phyloP scores from a whole-genome alignment of 2,113 vertebrate genomes.

The Macaca nemestrina region DNA sequence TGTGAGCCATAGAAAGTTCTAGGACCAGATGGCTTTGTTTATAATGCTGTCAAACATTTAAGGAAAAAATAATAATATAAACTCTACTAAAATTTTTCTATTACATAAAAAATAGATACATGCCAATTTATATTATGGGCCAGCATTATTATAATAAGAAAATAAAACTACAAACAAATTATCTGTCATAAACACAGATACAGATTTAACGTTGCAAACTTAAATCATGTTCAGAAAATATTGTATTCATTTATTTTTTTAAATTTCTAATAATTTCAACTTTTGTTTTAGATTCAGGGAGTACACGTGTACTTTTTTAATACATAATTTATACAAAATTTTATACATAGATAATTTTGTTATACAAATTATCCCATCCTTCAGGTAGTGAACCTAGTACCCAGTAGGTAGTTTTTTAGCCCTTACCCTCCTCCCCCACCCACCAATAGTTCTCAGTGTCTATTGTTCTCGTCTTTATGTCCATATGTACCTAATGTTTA shows the following conservation, averaged over 20 bases:
- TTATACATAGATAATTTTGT: too few relatives aligned
- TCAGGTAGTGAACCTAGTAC: too few relatives aligned
- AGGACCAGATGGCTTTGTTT: neutral
- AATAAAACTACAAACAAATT: neutral
- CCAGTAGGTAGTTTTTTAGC: too few relatives aligned
- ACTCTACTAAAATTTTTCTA: neutral
- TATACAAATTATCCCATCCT: too few relatives aligned
- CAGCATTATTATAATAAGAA: neutral
- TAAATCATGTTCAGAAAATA: neutral
- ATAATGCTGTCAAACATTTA: neutral
- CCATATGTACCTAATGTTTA: too few relatives aligned
- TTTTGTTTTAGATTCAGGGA: too few relatives aligned
- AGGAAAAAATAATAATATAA: neutral
- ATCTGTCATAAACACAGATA: neutral
- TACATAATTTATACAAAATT: too few relatives aligned
- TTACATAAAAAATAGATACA: neutral
- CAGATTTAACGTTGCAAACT: neutral
- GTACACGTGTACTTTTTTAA: too few relatives aligned
- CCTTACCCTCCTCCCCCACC: too few relatives aligned
- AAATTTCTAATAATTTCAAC: too few relatives aligned
- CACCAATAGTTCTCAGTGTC: too few relatives aligned
- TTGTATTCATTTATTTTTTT: neutral
- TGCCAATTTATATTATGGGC: neutral
- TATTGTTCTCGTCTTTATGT: too few relatives aligned
- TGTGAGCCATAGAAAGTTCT: neutral